These are phyloP conservation scores for Fulica atra DNA, from an alignment of 2,113 vertebrate species.

Conservation along the genomic window DNA sequence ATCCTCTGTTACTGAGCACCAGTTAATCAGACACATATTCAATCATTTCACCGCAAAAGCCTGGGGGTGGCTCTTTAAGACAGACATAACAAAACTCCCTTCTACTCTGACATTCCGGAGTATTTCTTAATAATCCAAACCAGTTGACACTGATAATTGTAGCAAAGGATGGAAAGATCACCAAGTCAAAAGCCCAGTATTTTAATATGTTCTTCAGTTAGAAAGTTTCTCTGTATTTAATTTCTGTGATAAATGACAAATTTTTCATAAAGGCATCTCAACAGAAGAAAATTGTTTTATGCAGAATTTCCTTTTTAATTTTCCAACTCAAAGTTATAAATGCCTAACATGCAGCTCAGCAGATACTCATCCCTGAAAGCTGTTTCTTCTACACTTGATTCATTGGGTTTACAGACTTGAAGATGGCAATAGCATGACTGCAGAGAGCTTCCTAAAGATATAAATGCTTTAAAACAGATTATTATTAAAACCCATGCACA, in stretches of 20 bases:
- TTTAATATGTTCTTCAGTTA: background rate
- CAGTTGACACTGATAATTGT: background rate
- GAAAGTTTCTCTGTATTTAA: background rate
- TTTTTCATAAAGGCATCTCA: background rate
- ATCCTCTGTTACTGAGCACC: background rate
- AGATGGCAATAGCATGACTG: background rate
- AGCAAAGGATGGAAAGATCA: background rate
- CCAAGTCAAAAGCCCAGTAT: background rate
- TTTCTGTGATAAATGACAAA: background rate
- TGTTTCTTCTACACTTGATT: background rate
- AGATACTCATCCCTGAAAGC: background rate
- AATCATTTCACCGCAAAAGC: background rate
- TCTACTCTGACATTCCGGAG: background rate
- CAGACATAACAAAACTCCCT: background rate
- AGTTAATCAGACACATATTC: background rate
- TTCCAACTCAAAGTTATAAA: background rate
- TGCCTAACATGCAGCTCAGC: background rate
- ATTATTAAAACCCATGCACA: background rate
- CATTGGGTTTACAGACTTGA: background rate
- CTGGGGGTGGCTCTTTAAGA: background rate
- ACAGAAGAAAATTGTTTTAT: background rate
- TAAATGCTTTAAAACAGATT: background rate
- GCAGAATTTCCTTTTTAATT: background rate
- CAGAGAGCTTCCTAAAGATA: background rate
- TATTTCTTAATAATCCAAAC: background rate